These are phyloP conservation scores for Panzeria rudis DNA, from an alignment of 2,888 invertebrate genomes.

Conservation along the genomic window DNA sequence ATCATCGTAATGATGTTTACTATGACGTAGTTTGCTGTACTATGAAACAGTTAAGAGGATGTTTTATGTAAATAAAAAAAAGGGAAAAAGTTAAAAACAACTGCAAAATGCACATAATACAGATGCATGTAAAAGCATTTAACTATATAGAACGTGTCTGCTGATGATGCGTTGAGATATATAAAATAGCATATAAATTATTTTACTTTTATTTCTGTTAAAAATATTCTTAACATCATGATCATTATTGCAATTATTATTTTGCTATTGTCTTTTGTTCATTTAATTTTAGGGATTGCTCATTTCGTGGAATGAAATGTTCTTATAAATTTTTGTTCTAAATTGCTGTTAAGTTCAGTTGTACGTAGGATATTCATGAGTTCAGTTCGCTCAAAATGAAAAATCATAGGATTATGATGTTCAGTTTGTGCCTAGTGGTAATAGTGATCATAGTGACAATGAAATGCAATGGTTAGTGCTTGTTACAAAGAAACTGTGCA, in stretches of 20 bases:
- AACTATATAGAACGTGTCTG: constrained; percentile 50
- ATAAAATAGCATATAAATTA: neutral
- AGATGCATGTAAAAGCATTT: neutral
- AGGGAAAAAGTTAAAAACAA: constrained; percentile 1
- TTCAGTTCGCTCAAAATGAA: constrained; percentile 65
- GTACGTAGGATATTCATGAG: constrained; percentile 72
- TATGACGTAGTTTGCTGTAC: constrained; percentile 2
- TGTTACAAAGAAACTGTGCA: neutral
- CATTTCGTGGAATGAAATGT: constrained; percentile 18
- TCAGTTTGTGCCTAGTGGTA: constrained; percentile 55
- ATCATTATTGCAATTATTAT: constrained; percentile 31
- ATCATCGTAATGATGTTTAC: constrained; percentile 33
- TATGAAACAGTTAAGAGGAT: constrained; percentile 46
- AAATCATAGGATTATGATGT: constrained; percentile 61
- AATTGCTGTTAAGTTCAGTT: constrained; percentile 61
- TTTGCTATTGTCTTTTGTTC: constrained; percentile 33
- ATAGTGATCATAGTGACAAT: constrained; percentile 26
- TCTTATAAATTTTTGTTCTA: constrained; percentile 70
- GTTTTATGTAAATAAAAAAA: constrained; percentile 34
- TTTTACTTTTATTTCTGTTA: constrained; percentile 47
- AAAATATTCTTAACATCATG: constrained; percentile 7
- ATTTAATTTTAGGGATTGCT: constrained; percentile 31
- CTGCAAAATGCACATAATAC: neutral
- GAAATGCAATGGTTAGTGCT: constrained; percentile 58
- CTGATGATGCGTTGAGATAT: neutral